These are phyloP conservation scores for Lampropteryx suffumata DNA, from an alignment of 2,888 invertebrate genomes.

Conservation along the genomic window DNA sequence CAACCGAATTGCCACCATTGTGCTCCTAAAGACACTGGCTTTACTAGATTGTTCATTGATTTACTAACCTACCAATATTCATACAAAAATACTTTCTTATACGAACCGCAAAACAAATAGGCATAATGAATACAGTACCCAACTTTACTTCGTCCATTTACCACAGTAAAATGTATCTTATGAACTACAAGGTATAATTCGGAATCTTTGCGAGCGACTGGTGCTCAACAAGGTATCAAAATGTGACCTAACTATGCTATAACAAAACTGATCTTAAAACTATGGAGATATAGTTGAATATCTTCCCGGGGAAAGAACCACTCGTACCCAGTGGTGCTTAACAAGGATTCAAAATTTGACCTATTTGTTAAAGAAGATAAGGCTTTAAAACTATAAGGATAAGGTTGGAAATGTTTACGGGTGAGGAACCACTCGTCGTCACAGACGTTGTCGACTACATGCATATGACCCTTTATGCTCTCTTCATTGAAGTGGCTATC, in stretches of 20 bases:
- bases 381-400: conserved; percentile 3
- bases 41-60: too few relatives aligned
- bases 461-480: conserved; percentile 67
- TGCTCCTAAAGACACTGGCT: too few relatives aligned
- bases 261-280: too few relatives aligned
- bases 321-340: too few relatives aligned
- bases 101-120: conserved; percentile 20
- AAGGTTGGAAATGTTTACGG: conserved; percentile 46
- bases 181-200: not conserved
- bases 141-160: not conserved
- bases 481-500: conserved; percentile 70
- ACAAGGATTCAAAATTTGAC: conserved; percentile 2
- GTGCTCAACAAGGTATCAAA: not conserved
- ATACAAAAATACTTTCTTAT: not conserved
- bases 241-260: not conserved
- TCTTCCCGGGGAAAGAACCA: too few relatives aligned
- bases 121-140: conserved; percentile 19
- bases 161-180: not conserved
- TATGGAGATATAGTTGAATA: too few relatives aligned
- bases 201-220: not conserved
- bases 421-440: conserved; percentile 59
- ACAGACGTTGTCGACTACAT: conserved; percentile 63
- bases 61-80: too few relatives aligned
- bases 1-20: too few relatives aligned
- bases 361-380: not conserved